Conservation (phyloP, 2,113 vertebrate species). For the rabbit (Oryctolagus cuniculus) region mOryCun1.1 NC_091444.1:65653501-65654000, state of each 20-base stretch:
- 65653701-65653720: not conserved
- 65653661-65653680: fast-evolving
- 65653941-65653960: constrained; percentile 92
- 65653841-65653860: constrained; percentile 96
- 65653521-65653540: not conserved
- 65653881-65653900: constrained; percentile 98
- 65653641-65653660: fast-evolving
- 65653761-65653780: constrained; percentile 94
- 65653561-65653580: not conserved
- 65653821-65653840: constrained; percentile 92
- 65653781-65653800: constrained; percentile 92
- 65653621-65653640: fast-evolving
- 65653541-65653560: not conserved
- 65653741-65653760: constrained; percentile 91
- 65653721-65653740: not conserved
- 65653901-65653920: constrained; percentile 99
- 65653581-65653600: no score
- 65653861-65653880: constrained; percentile 88
- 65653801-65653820: constrained; percentile 93
- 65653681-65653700: no score
- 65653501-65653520: not conserved
- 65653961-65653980: not conserved
- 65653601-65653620: fast-evolving
- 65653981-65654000: fast-evolving
- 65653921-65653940: constrained; percentile 95